These are phyloP conservation scores for Bibio marci DNA, from an alignment of 2,888 invertebrate species.

Conservation along the genomic window DNA sequence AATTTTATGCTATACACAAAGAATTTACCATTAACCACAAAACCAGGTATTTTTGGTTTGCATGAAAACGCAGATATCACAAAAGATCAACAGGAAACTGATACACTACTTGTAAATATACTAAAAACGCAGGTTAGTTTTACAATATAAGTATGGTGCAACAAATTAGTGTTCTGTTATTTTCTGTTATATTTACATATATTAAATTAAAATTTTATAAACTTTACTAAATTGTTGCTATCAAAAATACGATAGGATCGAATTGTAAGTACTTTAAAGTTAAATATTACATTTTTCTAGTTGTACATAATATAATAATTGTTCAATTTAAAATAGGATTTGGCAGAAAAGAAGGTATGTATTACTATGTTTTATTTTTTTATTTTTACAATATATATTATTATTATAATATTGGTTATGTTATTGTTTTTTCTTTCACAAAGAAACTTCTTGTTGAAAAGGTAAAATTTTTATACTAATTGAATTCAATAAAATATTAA, in stretches of 20 bases:
- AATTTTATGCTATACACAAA: constrained; percentile 49
- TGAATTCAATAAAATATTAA: no score
- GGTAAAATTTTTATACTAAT: no score
- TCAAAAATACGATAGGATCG: constrained; percentile 3
- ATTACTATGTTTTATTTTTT: constrained; percentile 2
- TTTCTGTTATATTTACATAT: neutral
- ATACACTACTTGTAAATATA: constrained; percentile 53
- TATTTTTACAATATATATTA: neutral
- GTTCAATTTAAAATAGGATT: constrained; percentile 27
- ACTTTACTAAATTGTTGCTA: no score
- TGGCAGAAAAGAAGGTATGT: constrained; percentile 25
- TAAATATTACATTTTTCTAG: constrained; percentile 13
- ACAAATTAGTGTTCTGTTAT: no score
- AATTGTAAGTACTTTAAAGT: constrained; percentile 7
- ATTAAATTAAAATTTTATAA: neutral
- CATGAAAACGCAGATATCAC: constrained; percentile 85
- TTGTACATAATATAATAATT: constrained; percentile 6
- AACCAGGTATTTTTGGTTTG: constrained; percentile 81
- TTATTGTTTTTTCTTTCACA: no score
- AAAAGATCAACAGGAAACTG: constrained; percentile 78
- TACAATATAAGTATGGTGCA: no score
- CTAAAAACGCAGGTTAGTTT: constrained; percentile 55
- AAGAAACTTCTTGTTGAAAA: no score
- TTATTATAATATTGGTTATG: no score
- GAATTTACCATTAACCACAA: constrained; percentile 55